A percentile compares a stretch with the other conserved stretches of the same genome.
phyloP scores from a whole-genome alignment of 2,113 vertebrate species.

The Anolis carolinensis region DNA sequence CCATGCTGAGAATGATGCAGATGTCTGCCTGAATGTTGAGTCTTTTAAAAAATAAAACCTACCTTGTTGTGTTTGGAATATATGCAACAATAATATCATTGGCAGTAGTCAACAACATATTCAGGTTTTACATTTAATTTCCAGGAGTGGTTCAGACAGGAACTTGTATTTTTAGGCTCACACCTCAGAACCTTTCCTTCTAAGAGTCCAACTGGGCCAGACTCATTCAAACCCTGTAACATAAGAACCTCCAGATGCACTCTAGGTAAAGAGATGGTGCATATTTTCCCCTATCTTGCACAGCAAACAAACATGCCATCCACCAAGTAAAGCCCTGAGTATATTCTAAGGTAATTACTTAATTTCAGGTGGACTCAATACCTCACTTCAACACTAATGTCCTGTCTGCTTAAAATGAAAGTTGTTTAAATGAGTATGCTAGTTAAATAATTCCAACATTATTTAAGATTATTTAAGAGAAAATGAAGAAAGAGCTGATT shows the following conservation, averaged over 20 bases:
- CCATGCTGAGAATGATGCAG: too few relatives aligned
- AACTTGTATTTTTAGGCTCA: too few relatives aligned
- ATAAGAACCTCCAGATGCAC: neutral
- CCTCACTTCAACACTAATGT: neutral
- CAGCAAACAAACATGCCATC: neutral
- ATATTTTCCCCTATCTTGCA: neutral
- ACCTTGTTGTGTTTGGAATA: too few relatives aligned
- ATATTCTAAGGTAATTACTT: neutral
- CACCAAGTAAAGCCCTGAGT: neutral
- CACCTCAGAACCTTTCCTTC: too few relatives aligned
- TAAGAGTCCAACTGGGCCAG: too few relatives aligned
- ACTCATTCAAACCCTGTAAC: neutral
- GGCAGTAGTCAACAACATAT: too few relatives aligned
- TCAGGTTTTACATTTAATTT: too few relatives aligned
- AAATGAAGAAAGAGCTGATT: slow-evolving; percentile 60
- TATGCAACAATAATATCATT: too few relatives aligned
- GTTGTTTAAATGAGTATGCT: neutral
- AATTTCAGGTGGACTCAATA: neutral
- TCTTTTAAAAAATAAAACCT: too few relatives aligned
- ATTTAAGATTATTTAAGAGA: too few relatives aligned
- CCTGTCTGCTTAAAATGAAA: neutral
- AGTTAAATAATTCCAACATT: neutral
- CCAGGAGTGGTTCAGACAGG: too few relatives aligned
- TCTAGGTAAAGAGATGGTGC: neutral
- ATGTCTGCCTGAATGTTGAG: too few relatives aligned